phyloP scores from a whole-genome alignment of 2,888 invertebrate species.

The Atherix ibis region DNA sequence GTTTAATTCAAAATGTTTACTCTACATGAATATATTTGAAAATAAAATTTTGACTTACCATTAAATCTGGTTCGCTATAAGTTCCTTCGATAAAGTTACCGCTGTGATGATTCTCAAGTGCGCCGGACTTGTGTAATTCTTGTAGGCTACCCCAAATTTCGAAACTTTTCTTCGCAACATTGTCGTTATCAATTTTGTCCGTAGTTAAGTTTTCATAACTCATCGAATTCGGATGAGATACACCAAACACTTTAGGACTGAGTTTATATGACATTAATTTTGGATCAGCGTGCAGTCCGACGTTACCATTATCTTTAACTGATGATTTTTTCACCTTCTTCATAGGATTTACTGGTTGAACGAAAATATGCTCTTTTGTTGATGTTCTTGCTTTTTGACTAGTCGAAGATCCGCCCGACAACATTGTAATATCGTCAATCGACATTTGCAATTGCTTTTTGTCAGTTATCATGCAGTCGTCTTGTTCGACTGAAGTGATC shows the following conservation, averaged over 20 bases:
- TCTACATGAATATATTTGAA: too few species aligned
- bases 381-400: conserved; percentile 12
- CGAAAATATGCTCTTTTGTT: conserved; percentile 32
- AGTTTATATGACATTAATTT: conserved; percentile 36
- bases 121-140: conserved; percentile 33
- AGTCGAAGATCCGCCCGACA: conserved; percentile 22
- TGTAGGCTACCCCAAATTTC: conserved; percentile 48
- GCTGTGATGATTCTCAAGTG: conserved; percentile 5
- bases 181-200: conserved; percentile 16
- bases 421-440: conserved; percentile 42
- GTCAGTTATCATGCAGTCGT: conserved; percentile 15
- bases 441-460: conserved; percentile 34
- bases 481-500: conserved; percentile 30
- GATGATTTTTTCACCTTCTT: conserved; percentile 13
- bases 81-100: conserved; percentile 31
- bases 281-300: conserved; percentile 16
- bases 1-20: too few species aligned
- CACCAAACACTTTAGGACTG: conserved; percentile 50
- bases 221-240: conserved; percentile 23
- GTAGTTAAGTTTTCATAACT: conserved; percentile 26
- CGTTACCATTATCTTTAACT: conserved; percentile 32
- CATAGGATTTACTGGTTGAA: conserved; percentile 12
- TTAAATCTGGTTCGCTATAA: conserved; percentile 50
- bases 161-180: conserved; percentile 17
- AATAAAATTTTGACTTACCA: too few species aligned